Percentiles rank a stretch among this genome's conserved stretches.
phyloP scores from a whole-genome alignment of 2,888 invertebrate genomes.

The Orchesellides sinensis region DNA sequence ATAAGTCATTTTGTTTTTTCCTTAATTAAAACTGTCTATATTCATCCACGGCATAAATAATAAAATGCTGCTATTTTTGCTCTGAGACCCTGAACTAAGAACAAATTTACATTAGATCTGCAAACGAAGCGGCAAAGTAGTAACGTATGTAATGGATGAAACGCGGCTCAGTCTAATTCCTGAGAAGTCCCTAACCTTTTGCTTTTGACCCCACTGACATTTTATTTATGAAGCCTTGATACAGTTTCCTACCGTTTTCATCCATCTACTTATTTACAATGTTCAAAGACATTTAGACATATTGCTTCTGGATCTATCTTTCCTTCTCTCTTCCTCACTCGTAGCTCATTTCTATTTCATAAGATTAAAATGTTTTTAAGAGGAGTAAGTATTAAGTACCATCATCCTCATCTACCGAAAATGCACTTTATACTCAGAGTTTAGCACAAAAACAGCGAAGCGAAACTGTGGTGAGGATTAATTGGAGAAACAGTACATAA shows the following conservation, averaged over 20 bases:
- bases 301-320: neutral
- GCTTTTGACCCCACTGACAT: constrained; percentile 10
- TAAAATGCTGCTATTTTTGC: neutral
- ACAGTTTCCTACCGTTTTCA: neutral
- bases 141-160: neutral
- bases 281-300: neutral
- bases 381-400: neutral
- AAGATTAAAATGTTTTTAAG: neutral
- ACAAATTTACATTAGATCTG: neutral
- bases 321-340: neutral
- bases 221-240: neutral
- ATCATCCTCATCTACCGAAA: neutral
- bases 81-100: neutral
- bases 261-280: neutral
- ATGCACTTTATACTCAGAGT: too few species aligned
- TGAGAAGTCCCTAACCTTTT: neutral
- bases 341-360: constrained; percentile 2
- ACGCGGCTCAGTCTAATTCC: neutral
- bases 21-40: neutral
- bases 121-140: neutral
- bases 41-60: neutral
- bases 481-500: neutral
- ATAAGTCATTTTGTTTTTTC: too few species aligned
- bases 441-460: too few species aligned
- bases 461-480: too few species aligned